phyloP scores from a whole-genome alignment of 1,140 invertebrate species.

The Plodia interpunctella region DNA sequence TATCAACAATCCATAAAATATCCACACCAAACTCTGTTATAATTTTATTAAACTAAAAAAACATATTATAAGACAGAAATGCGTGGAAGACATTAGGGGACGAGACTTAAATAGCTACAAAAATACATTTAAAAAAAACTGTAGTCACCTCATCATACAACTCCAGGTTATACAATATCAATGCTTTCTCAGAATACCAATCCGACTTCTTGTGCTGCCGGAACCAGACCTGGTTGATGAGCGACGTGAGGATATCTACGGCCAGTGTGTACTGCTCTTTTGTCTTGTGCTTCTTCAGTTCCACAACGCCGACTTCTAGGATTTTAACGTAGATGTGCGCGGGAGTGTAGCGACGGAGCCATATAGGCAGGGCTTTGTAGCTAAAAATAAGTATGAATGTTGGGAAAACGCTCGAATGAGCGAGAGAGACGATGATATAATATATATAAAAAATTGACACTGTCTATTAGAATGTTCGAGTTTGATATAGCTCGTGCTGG shows the following conservation, averaged over 20 bases:
- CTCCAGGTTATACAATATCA: constrained; percentile 53
- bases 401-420: background rate
- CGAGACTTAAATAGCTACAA: too few species aligned
- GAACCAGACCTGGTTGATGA: constrained; percentile 47
- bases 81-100: too few species aligned
- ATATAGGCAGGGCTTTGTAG: constrained; percentile 39
- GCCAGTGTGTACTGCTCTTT: constrained; percentile 27
- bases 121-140: too few species aligned
- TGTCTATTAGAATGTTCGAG: too few species aligned
- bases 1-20: too few species aligned
- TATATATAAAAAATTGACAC: too few species aligned
- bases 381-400: constrained; percentile 26
- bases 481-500: too few species aligned
- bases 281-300: constrained; percentile 41
- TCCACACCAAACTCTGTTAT: too few species aligned
- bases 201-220: constrained; percentile 50
- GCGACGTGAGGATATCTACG: constrained; percentile 37
- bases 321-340: constrained; percentile 47
- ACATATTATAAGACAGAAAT: too few species aligned
- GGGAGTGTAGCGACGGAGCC: constrained; percentile 54
- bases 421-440: too few species aligned
- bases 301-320: constrained; percentile 43
- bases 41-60: too few species aligned
- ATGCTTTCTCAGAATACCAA: constrained; percentile 64
- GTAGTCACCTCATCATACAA: constrained; percentile 40